Evolutionary conservation across 2,888 invertebrate species (phyloP).

Genomic region (Timandra comae): DNA sequence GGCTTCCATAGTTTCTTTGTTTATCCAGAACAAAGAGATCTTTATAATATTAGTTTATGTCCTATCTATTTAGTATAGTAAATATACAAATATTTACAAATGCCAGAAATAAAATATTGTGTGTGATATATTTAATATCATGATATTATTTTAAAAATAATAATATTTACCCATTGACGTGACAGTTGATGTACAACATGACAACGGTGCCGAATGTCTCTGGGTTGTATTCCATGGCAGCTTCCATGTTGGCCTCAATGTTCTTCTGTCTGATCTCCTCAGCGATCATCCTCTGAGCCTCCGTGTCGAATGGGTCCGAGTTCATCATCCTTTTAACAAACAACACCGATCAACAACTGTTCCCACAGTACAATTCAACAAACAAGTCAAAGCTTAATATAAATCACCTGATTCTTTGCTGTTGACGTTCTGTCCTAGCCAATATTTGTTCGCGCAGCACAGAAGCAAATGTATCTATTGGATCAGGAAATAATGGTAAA

Average conservation of each 20-base stretch:
- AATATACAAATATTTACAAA: too few species aligned
- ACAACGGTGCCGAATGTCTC: slow-evolving; percentile 98
- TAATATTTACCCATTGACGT: slow-evolving; percentile 93
- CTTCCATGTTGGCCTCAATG: slow-evolving; percentile 98
- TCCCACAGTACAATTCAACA: not conserved
- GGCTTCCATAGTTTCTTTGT: too few species aligned
- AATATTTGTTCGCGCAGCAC: slow-evolving; percentile 89
- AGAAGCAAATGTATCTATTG: slow-evolving; percentile 84
- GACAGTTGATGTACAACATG: slow-evolving; percentile 98
- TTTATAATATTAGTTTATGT: too few species aligned
- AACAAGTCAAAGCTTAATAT: not conserved
- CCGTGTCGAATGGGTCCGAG: slow-evolving; percentile 96
- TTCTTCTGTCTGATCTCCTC: slow-evolving; percentile 97
- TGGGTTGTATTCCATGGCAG: slow-evolving; percentile 98
- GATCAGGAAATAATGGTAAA: slow-evolving; percentile 32
- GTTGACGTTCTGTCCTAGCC: slow-evolving; percentile 88
- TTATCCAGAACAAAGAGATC: too few species aligned
- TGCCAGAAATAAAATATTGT: too few species aligned
- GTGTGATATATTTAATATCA: too few species aligned
- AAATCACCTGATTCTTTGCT: slow-evolving; percentile 80
- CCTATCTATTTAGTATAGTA: too few species aligned
- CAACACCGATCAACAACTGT: not conserved
- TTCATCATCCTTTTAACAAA: slow-evolving; percentile 83
- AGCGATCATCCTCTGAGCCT: slow-evolving; percentile 95
- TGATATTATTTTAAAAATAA: too few species aligned